Evolutionary conservation across 2,113 vertebrate genomes (phyloP).

Genomic region (Sinocyclocheilus grahami): DNA sequence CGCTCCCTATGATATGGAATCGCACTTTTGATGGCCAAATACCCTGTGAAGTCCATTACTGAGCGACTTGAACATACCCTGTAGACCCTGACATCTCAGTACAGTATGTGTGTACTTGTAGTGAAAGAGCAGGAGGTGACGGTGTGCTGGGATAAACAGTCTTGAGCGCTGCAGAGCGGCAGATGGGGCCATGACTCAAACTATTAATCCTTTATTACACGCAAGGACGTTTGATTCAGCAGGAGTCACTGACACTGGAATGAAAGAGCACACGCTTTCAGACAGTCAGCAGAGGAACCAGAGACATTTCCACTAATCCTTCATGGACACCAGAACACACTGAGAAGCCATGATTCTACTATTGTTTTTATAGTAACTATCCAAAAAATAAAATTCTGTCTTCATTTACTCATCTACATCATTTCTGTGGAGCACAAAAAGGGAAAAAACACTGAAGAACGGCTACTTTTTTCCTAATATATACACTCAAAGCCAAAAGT

Average conservation of each 20-base stretch:
- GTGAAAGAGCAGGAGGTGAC: slow-evolving; percentile 5
- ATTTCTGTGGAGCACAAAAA: neutral
- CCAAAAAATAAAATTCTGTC: neutral
- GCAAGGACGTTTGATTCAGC: neutral
- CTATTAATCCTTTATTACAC: slow-evolving; percentile 30
- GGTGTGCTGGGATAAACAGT: neutral
- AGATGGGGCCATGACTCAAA: slow-evolving; percentile 28
- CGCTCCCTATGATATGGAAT: slow-evolving; percentile 11
- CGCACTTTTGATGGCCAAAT: neutral
- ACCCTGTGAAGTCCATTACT: neutral
- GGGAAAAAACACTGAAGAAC: neutral
- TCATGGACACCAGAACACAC: neutral
- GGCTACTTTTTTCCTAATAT: neutral
- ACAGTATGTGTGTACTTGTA: neutral
- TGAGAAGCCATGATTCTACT: neutral
- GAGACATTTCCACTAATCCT: neutral
- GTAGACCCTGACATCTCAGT: neutral
- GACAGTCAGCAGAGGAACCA: neutral
- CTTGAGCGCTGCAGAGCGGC: neutral
- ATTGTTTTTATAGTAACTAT: too few relatives aligned
- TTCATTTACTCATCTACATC: neutral
- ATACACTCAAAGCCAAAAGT: neutral
- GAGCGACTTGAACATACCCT: neutral
- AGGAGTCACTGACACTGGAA: neutral
- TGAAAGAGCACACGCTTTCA: neutral